Evolutionary conservation across 2,113 vertebrate genomes (phyloP), one percentile per base, ranked within the genome.

Genomic region (Calidris pugnax): DNA sequence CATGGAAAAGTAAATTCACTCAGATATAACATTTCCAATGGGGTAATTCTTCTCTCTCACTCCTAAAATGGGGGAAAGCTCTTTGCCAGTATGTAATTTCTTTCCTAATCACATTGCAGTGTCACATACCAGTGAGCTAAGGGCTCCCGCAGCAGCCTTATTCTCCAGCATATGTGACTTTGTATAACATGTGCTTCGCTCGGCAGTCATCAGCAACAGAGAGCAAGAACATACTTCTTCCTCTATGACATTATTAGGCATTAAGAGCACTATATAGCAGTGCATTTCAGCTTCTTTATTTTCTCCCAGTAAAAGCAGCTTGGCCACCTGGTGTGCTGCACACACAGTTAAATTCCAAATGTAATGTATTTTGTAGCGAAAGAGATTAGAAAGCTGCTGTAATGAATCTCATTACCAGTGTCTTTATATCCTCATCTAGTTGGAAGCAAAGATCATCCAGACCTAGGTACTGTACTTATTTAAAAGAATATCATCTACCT

Each of bases 351-450:
- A 97, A 95, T 97, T 97, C 94, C 96, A 95, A 97, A 96, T 94
- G 97, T 95, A 97, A 97, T 97, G 97, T 83, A 95, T 97, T 97
- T 97, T 74, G 96, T 28, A 97, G 94, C 1, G n/a, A 97, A 96
- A 97, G 96, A 97, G 96, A 97, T 97, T 97, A 97, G 97, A 95
- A 95, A 95, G 94, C 95, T 97, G 95, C 91, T 97, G 96, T 97
- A 96, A 97, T 97, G 97, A 96, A 97, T 97, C 95, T 97, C 96
- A 95, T 97, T 97, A 97, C 93, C 94, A 95, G 68, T 67, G 95
- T 96, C 94, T 97, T 97, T 97, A 97, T 97, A 95, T 95, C 87
- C 96, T 89, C 94, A 91, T 97, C 96, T 96, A 91, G 89, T 97
- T 96, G 97, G 93, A 96, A 95, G 91, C 90, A 95, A 91, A 95